Conservation (phyloP, 1,140 invertebrate species). For the Amphibalanus amphitrite region DNA sequence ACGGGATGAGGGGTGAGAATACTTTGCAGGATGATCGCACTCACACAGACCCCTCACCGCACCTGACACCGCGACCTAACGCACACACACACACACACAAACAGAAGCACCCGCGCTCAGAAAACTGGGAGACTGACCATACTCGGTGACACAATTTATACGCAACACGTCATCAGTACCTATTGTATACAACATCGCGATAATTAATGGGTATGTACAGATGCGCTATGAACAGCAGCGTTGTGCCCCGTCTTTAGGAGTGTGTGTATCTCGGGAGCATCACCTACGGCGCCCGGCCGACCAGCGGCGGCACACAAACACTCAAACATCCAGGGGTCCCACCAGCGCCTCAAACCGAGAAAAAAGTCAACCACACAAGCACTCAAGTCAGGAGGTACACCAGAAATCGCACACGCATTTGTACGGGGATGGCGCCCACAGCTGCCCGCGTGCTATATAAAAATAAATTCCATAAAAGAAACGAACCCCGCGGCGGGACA, state of each 20-base stretch:
- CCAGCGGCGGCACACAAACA: background rate
- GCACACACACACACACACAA: background rate
- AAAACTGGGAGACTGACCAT: background rate
- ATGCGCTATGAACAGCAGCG: background rate
- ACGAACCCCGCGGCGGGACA: background rate
- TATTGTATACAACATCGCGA: background rate
- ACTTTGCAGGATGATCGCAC: too few species aligned
- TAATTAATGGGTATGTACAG: background rate
- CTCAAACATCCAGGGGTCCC: too few species aligned
- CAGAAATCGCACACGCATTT: background rate
- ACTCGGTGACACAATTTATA: background rate
- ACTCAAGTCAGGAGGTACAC: background rate
- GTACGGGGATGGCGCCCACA: background rate
- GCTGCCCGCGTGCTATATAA: background rate
- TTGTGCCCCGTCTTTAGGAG: background rate
- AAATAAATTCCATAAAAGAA: conserved; percentile 1
- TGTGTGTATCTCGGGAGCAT: background rate
- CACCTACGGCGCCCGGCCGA: too few species aligned
- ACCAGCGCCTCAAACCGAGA: too few species aligned
- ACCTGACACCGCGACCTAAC: too few species aligned
- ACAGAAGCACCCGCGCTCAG: too few species aligned
- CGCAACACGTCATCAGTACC: background rate
- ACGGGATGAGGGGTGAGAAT: too few species aligned
- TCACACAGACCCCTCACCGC: background rate
- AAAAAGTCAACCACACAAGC: background rate